Evolutionary conservation across 1,140 invertebrate species (phyloP).

Genomic region (Drosophila repletoides): DNA sequence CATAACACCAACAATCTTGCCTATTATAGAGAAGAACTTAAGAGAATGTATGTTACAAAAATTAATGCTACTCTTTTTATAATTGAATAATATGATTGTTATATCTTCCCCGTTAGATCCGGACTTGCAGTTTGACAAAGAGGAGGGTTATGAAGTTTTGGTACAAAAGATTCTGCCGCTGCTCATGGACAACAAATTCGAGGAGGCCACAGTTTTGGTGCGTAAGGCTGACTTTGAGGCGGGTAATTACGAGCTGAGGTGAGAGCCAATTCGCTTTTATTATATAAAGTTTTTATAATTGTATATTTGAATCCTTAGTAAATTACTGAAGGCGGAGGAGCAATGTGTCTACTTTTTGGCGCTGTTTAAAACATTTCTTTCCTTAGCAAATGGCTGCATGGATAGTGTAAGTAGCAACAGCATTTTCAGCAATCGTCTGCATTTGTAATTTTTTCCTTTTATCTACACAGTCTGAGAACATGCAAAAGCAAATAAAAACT

Average conservation of each 20-base stretch:
- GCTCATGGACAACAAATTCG: constrained; percentile 63
- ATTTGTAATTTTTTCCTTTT: neutral
- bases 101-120: constrained; percentile 32
- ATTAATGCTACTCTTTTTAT: neutral
- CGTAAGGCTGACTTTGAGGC: constrained; percentile 65
- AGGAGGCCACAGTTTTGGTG: constrained; percentile 59
- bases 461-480: constrained; percentile 54
- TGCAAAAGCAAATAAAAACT: constrained; percentile 83
- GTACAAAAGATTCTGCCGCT: constrained; percentile 52
- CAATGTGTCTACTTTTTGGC: constrained; percentile 63
- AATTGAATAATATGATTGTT: neutral
- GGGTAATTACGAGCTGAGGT: constrained; percentile 60
- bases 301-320: constrained; percentile 18
- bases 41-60: constrained; percentile 67
- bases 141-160: constrained; percentile 69
- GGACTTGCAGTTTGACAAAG: constrained; percentile 56
- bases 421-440: neutral
- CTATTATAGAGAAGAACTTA: constrained; percentile 81
- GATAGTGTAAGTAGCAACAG: constrained; percentile 53
- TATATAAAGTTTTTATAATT: neutral
- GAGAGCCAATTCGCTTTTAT: neutral
- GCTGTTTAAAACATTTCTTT: constrained; percentile 68
- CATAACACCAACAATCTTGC: constrained; percentile 77
- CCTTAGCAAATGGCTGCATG: constrained; percentile 58
- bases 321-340: constrained; percentile 56